Evolutionary conservation across 2,888 invertebrate species (phyloP).

Genomic region (Scrobipalpa atriplicella): DNA sequence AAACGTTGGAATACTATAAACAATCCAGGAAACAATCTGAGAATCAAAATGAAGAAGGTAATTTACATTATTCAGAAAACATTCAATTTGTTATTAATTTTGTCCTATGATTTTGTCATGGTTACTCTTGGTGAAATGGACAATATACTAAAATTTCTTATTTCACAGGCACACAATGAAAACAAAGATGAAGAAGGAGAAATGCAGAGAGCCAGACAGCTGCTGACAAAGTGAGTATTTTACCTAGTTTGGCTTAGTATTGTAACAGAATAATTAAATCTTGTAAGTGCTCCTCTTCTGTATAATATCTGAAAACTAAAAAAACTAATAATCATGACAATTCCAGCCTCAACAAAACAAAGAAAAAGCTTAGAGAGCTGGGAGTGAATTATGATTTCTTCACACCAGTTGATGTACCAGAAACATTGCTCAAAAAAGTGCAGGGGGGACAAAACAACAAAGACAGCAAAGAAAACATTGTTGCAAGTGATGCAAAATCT

Average conservation of each 20-base stretch:
- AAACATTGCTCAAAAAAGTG: constrained; percentile 44
- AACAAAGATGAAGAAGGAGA: constrained; percentile 64
- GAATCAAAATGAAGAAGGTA: constrained; percentile 69
- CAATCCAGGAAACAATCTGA: constrained; percentile 70
- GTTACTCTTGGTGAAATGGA: not conserved
- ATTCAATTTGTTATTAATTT: not conserved
- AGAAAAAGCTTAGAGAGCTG: constrained; percentile 69
- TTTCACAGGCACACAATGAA: constrained; percentile 64
- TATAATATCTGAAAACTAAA: too few species aligned
- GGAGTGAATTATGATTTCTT: constrained; percentile 81
- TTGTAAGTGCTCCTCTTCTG: too few species aligned
- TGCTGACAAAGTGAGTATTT: constrained; percentile 61
- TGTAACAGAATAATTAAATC: too few species aligned
- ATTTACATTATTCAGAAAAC: too few species aligned
- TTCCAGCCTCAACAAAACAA: constrained; percentile 71
- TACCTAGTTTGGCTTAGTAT: not conserved
- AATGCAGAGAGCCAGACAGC: constrained; percentile 61
- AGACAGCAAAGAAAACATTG: constrained; percentile 30
- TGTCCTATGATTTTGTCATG: not conserved
- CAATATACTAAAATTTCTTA: not conserved
- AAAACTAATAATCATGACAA: not conserved
- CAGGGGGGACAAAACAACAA: constrained; percentile 38
- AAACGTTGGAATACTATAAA: constrained; percentile 73
- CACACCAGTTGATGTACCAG: constrained; percentile 75
- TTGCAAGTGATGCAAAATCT: constrained; percentile 24